Evolutionary conservation across 2,797 vertebrate species (phyloP).

Genomic region (Selene dorsalis): DNA sequence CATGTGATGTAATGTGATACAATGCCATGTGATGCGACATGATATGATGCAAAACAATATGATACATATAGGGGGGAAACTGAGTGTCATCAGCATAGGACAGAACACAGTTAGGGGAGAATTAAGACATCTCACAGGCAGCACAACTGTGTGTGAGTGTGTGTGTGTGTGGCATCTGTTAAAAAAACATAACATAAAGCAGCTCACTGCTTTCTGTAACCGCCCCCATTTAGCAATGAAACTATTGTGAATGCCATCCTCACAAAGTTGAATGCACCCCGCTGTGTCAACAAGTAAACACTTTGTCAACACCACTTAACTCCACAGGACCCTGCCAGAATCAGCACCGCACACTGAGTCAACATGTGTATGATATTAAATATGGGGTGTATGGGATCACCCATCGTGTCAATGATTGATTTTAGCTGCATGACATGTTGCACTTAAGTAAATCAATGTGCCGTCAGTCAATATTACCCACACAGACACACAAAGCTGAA

Average conservation of each 20-base stretch:
- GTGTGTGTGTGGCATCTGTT: not conserved
- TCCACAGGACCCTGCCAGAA: slow-evolving; percentile 44
- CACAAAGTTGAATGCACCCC: slow-evolving; percentile 43
- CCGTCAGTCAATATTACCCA: slow-evolving; percentile 36
- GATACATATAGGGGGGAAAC: too few relatives aligned
- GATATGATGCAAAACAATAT: too few relatives aligned
- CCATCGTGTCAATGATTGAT: slow-evolving; percentile 57
- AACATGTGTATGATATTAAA: slow-evolving; percentile 54
- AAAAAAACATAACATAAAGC: slow-evolving; percentile 1
- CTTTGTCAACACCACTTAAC: slow-evolving; percentile 70
- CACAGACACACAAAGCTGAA: slow-evolving; percentile 40
- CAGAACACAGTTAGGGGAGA: too few relatives aligned
- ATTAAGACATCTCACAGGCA: too few relatives aligned
- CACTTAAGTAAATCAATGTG: slow-evolving; percentile 62
- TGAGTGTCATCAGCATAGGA: too few relatives aligned
- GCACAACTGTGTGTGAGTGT: too few relatives aligned
- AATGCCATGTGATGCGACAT: too few relatives aligned
- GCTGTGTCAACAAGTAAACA: slow-evolving; percentile 68
- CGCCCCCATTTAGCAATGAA: slow-evolving; percentile 32
- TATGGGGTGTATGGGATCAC: slow-evolving; percentile 32
- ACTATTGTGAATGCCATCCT: slow-evolving; percentile 41
- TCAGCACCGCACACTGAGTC: slow-evolving; percentile 56
- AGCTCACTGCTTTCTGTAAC: slow-evolving; percentile 15
- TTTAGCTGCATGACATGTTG: slow-evolving; percentile 55
- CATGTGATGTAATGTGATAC: too few relatives aligned